Evolutionary conservation across 2,888 invertebrate genomes (phyloP), one percentile per base, ranked within the genome.

Genomic region (Drosophila longiperda): DNA sequence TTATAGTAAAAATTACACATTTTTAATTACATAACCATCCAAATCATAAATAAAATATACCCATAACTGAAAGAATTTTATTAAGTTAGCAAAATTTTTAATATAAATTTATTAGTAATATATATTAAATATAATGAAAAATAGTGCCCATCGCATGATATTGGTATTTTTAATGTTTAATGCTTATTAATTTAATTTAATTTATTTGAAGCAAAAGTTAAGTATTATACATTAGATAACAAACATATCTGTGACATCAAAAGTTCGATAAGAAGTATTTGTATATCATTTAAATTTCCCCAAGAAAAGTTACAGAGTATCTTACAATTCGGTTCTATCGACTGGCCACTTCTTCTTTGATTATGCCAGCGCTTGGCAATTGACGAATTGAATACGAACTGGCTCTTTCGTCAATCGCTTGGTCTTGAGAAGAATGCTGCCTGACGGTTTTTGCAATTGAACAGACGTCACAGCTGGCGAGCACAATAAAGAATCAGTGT

Each of bases 381-480:
- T 89, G 78, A 77, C 72, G 71, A 75, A 74, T 74, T 65, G 66
- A 79, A 57, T 57, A 55, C 57, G 55, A 55, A 33, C 48, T 26
- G 33, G 57, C 60, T 79, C 64, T 73, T 77, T 73, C 75, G 74
- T 76, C 84, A 87, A 81, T 87, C 70, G 84, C 53, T 57, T 72
- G 58, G 53, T 71, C 75, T 82, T 62, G 48, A 65, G 64, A 68
- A 53, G 68, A 61, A 52, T 42, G 36, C 62, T 38, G 26, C 11
- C 36, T 45, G 48, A 42, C 42, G 36, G 15, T 17, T 49, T 38
- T 60, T 78, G 67, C 52, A 72, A 66, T 72, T 80, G 65, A 48
- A 66, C 36, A 64, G 66, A 77, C 78, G 78, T 81, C 78, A 78
- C 54, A 64, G 64, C 38, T 26, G 57, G 32, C 48, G 38, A 55